Percentiles rank a stretch among this genome's conserved stretches.
phyloP scores from a whole-genome alignment of 2,888 invertebrate genomes.

The Lasius platythorax region DNA sequence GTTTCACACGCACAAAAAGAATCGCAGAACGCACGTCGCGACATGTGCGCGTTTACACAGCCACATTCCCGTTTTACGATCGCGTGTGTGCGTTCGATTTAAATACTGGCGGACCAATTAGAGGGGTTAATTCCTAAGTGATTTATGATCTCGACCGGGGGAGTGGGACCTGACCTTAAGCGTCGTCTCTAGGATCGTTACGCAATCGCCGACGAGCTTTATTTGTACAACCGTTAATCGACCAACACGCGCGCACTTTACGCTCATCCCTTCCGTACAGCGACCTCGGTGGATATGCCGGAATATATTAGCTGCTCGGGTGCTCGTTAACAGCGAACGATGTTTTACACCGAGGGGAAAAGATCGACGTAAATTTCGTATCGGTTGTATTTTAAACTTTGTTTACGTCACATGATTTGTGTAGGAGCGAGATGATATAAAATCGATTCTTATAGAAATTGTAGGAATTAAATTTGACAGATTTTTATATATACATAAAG shows the following conservation, averaged over 20 bases:
- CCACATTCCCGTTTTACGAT: slow-evolving; percentile 42
- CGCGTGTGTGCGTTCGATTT: slow-evolving; percentile 71
- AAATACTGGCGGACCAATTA: slow-evolving; percentile 78
- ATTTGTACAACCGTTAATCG: slow-evolving; percentile 61
- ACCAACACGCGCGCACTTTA: slow-evolving; percentile 28
- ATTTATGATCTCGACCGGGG: slow-evolving; percentile 76
- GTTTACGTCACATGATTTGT: neutral
- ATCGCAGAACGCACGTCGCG: slow-evolving; percentile 35
- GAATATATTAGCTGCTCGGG: slow-evolving; percentile 44
- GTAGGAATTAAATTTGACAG: neutral
- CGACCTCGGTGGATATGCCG: slow-evolving; percentile 44
- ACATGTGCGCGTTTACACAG: slow-evolving; percentile 47
- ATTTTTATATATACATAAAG: neutral
- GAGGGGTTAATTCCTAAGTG: slow-evolving; percentile 80
- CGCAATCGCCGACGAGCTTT: slow-evolving; percentile 65
- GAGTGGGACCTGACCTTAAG: slow-evolving; percentile 66
- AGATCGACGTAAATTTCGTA: slow-evolving; percentile 21
- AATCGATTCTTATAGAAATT: neutral
- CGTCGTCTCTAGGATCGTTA: slow-evolving; percentile 66
- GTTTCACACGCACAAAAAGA: slow-evolving; percentile 60
- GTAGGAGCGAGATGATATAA: neutral
- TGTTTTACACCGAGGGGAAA: slow-evolving; percentile 10
- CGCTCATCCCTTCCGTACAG: slow-evolving; percentile 39
- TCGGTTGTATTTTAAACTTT: neutral
- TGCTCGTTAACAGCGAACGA: slow-evolving; percentile 37